phyloP scores from a whole-genome alignment of 2,888 invertebrate genomes.

The Gandaritis pyraliata region DNA sequence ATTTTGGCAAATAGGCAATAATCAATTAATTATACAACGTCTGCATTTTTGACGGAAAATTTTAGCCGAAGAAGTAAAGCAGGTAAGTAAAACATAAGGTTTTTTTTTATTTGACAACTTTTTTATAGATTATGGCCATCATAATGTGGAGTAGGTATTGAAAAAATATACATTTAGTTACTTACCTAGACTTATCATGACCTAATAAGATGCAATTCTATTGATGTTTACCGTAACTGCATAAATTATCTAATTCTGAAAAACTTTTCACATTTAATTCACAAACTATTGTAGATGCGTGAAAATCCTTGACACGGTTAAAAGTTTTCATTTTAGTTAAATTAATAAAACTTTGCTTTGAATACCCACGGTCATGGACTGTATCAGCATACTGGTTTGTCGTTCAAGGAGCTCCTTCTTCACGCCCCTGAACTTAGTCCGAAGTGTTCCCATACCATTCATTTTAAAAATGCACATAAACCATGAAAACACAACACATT shows the following conservation, averaged over 20 bases:
- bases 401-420: conserved; percentile 90
- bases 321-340: conserved; percentile 19
- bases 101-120: too few relatives aligned
- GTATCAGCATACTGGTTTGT: conserved; percentile 89
- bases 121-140: too few relatives aligned
- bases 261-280: neutral
- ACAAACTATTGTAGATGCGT: conserved; percentile 16
- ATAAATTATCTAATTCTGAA: neutral
- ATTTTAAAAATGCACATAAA: conserved; percentile 58
- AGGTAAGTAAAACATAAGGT: too few relatives aligned
- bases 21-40: too few relatives aligned
- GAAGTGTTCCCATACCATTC: conserved; percentile 84
- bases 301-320: conserved; percentile 33
- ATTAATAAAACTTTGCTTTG: conserved; percentile 18
- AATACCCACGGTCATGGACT: conserved; percentile 92
- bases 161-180: too few relatives aligned
- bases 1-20: neutral
- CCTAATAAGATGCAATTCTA: neutral
- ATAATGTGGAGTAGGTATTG: too few relatives aligned
- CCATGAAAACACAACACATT: conserved; percentile 36
- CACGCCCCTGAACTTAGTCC: conserved; percentile 90
- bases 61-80: too few relatives aligned
- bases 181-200: too few relatives aligned
- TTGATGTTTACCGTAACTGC: too few relatives aligned
- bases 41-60: too few relatives aligned